Evolutionary conservation across 2,888 invertebrate species (phyloP).

Genomic region (Sphinx pinastri): DNA sequence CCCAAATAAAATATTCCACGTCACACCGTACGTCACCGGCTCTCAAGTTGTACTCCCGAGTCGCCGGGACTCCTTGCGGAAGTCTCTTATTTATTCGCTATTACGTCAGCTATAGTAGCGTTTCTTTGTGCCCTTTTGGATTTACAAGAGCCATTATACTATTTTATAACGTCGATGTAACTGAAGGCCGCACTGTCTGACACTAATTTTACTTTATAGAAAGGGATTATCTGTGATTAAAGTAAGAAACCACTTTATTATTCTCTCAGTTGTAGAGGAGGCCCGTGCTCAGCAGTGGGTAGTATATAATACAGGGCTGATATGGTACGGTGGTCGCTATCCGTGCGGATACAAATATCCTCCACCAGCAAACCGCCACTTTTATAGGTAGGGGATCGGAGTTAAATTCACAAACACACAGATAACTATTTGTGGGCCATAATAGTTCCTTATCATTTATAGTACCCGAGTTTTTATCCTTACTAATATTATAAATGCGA

Average conservation of each 20-base stretch:
- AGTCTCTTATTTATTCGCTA: constrained; percentile 81
- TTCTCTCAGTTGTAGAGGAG: too few species aligned
- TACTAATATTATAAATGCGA: too few species aligned
- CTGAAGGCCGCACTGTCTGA: constrained; percentile 35
- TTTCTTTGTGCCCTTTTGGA: constrained; percentile 72
- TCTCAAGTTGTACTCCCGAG: constrained; percentile 77
- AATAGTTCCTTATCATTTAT: too few species aligned
- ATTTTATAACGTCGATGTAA: constrained; percentile 51
- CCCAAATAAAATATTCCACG: constrained; percentile 81
- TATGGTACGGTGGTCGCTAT: too few species aligned
- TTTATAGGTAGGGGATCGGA: too few species aligned
- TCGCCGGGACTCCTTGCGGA: constrained; percentile 76
- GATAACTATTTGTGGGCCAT: too few species aligned
- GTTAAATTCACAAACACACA: too few species aligned
- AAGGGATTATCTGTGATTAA: neutral
- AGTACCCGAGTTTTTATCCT: too few species aligned
- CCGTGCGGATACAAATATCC: too few species aligned
- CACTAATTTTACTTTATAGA: constrained; percentile 41
- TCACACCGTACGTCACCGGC: constrained; percentile 82
- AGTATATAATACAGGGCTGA: too few species aligned
- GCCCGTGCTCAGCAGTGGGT: too few species aligned
- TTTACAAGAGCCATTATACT: constrained; percentile 62
- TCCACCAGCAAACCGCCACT: too few species aligned
- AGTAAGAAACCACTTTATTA: neutral
- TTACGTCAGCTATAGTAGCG: constrained; percentile 70